Conservation (phyloP, 1,140 invertebrate genomes). For the Ostrea denselamellosa region DNA sequence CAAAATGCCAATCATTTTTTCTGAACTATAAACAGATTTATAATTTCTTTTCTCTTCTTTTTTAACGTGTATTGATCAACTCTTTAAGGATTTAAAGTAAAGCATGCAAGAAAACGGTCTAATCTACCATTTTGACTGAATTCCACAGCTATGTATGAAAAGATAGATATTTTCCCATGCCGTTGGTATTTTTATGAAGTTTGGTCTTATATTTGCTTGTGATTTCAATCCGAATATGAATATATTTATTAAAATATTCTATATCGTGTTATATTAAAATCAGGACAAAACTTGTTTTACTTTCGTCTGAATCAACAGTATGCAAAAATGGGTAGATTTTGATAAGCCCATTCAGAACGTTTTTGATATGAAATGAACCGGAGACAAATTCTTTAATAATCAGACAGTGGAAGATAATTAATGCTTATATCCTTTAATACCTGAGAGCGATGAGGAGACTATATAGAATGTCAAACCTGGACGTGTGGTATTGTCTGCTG, state of each 20-base stretch:
- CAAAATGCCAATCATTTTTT: conserved; percentile 18
- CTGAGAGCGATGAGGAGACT: not conserved
- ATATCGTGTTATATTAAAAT: not conserved
- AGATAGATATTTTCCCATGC: not conserved
- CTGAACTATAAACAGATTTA: not conserved
- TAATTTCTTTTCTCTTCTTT: conserved; percentile 24
- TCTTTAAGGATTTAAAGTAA: conserved; percentile 6
- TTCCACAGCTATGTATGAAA: not conserved
- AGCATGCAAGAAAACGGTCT: not conserved
- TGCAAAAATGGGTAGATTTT: not conserved
- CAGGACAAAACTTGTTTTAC: not conserved
- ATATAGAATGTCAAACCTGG: conserved; percentile 1
- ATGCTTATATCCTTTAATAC: conserved; percentile 30
- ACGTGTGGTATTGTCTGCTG: not conserved
- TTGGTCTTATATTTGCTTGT: conserved; percentile 1
- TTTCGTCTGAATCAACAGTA: not conserved
- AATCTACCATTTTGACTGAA: not conserved
- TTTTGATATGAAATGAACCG: conserved; percentile 1
- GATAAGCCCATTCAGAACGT: not conserved
- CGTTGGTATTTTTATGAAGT: conserved; percentile 14
- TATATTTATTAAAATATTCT: too few species aligned
- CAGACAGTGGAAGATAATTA: not conserved
- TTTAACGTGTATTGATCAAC: conserved; percentile 20
- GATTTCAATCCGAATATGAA: too few species aligned
- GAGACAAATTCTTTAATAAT: conserved; percentile 11